phyloP scores from a whole-genome alignment of 2,888 invertebrate species.

The Drosophila lacicola region DNA sequence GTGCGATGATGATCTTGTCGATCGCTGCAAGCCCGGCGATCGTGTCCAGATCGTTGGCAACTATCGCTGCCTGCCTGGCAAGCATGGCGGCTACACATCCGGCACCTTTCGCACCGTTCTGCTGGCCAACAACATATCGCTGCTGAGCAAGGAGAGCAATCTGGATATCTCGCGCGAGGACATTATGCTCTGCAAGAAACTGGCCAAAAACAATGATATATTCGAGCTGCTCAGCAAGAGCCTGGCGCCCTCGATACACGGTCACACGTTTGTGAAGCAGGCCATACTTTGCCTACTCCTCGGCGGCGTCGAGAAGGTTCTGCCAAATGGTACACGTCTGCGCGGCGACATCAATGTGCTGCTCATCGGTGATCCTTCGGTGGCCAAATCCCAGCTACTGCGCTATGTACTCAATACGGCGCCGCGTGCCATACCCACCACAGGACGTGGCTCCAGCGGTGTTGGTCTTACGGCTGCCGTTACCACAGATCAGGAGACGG shows the following conservation, averaged over 20 bases:
- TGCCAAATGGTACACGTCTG: conserved; percentile 95
- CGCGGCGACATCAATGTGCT: conserved; percentile 96
- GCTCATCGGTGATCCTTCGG: conserved; percentile 99
- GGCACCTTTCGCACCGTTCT: conserved; percentile 97
- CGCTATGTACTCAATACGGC: conserved; percentile 97
- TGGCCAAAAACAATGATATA: conserved; percentile 91
- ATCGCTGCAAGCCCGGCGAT: conserved; percentile 97
- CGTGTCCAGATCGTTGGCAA: conserved; percentile 98
- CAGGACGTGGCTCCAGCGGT: conserved; percentile 98
- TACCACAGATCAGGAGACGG: conserved; percentile 97
- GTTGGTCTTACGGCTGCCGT: conserved; percentile 99
- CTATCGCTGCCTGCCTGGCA: conserved; percentile 96
- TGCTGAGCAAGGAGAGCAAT: conserved; percentile 94
- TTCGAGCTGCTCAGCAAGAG: conserved; percentile 96
- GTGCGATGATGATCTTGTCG: conserved; percentile 98
- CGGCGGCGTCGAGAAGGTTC: conserved; percentile 97
- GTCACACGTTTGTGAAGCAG: conserved; percentile 97
- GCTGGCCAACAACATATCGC: conserved; percentile 96
- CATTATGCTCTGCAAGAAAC: conserved; percentile 93
- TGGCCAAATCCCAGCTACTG: conserved; percentile 98
- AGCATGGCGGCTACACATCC: conserved; percentile 95
- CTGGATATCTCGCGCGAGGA: conserved; percentile 93
- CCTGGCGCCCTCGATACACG: conserved; percentile 98
- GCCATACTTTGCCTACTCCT: conserved; percentile 97
- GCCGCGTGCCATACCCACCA: conserved; percentile 98